Evolutionary conservation across 2,797 vertebrate species (phyloP).

Genomic region (Falco cherrug): DNA sequence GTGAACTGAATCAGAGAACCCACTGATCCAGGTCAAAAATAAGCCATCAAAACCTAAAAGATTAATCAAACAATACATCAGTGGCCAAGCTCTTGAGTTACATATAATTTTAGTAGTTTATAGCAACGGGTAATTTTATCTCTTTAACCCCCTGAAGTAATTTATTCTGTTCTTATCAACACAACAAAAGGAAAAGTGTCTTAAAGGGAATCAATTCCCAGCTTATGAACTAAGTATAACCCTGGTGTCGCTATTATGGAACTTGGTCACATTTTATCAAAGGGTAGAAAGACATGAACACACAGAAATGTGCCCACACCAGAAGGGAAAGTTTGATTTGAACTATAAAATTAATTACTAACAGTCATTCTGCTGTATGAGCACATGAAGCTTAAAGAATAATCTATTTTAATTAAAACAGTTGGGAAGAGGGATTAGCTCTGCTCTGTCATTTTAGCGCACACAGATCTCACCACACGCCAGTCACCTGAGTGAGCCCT

Average conservation of each 20-base stretch:
- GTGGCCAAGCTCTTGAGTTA: background rate
- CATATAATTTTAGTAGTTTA: background rate
- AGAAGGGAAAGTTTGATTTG: background rate
- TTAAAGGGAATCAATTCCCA: background rate
- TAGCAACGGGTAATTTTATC: background rate
- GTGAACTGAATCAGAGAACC: background rate
- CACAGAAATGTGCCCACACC: background rate
- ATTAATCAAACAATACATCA: background rate
- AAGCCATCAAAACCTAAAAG: background rate
- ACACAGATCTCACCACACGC: background rate
- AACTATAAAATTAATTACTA: background rate
- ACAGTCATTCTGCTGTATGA: background rate
- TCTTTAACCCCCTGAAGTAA: background rate
- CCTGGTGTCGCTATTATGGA: background rate
- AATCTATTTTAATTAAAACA: background rate
- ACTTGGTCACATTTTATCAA: background rate
- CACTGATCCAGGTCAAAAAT: background rate
- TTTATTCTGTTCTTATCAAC: background rate
- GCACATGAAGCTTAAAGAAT: background rate
- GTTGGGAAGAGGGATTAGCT: background rate
- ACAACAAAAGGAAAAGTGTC: background rate
- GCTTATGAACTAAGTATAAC: background rate
- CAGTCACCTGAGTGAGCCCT: background rate
- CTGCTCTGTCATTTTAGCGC: background rate
- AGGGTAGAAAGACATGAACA: background rate